Conservation (phyloP, 2,797 vertebrate genomes). For the Australoheros facetus region DNA sequence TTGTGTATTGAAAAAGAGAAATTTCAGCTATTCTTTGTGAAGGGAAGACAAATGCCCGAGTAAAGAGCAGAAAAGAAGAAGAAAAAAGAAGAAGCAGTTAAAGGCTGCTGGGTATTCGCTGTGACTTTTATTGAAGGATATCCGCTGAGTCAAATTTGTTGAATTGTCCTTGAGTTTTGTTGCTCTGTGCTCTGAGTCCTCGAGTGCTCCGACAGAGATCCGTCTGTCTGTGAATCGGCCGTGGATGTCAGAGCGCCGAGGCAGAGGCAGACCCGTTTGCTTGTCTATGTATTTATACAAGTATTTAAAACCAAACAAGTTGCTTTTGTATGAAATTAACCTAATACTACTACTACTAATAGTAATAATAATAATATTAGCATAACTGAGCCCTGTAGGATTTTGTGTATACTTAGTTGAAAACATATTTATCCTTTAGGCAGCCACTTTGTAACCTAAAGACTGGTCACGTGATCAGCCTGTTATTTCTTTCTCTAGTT, state of each 20-base stretch:
- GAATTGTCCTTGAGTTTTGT: slow-evolving; percentile 58
- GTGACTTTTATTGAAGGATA: slow-evolving; percentile 66
- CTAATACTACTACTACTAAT: slow-evolving; percentile 37
- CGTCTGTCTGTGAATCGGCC: slow-evolving; percentile 50
- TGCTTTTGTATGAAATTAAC: slow-evolving; percentile 69
- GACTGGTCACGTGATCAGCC: slow-evolving; percentile 41
- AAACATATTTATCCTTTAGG: slow-evolving; percentile 58
- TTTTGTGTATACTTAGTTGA: slow-evolving; percentile 63
- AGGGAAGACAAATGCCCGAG: slow-evolving; percentile 50
- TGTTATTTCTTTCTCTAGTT: slow-evolving; percentile 35
- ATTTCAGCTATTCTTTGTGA: slow-evolving; percentile 71
- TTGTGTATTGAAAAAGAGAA: slow-evolving; percentile 60
- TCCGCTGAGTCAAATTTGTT: slow-evolving; percentile 29
- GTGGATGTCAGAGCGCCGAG: slow-evolving; percentile 42
- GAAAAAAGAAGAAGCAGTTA: slow-evolving; percentile 24
- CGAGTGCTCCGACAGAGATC: slow-evolving; percentile 44
- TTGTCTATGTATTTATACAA: slow-evolving; percentile 68
- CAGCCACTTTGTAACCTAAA: slow-evolving; percentile 28
- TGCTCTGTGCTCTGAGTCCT: slow-evolving; percentile 60
- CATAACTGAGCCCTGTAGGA: slow-evolving; percentile 69
- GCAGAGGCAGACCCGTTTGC: slow-evolving; percentile 48
- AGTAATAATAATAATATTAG: slow-evolving; percentile 6
- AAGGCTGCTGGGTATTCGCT: slow-evolving; percentile 49
- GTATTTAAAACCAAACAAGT: slow-evolving; percentile 70
- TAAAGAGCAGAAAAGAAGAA: slow-evolving; percentile 47